Percentiles rank a stretch among this genome's conserved stretches.
Evolutionary conservation across 1,140 invertebrate species (phyloP).

Genomic region (Brachionus plicatilis): DNA sequence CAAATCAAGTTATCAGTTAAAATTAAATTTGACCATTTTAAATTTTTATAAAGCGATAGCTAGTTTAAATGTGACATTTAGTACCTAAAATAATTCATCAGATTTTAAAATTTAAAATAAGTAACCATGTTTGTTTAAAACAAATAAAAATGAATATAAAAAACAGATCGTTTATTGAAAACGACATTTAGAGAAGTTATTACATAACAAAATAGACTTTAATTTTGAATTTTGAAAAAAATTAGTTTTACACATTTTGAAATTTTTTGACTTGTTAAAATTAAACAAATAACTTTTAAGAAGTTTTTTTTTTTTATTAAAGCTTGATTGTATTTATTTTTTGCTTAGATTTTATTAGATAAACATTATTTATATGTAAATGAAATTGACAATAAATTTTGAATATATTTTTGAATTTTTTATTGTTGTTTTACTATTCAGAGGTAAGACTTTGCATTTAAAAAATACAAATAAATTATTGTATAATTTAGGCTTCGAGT

Average conservation of each 20-base stretch:
- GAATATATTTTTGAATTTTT: slow-evolving; percentile 21
- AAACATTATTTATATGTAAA: slow-evolving; percentile 17
- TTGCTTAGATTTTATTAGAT: neutral
- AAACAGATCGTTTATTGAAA: neutral
- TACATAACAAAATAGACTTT: neutral
- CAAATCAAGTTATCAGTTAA: neutral
- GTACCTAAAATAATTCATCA: neutral
- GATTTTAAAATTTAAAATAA: neutral
- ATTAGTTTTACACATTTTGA: neutral
- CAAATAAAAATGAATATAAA: neutral
- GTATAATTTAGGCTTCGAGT: neutral
- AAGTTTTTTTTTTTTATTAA: neutral
- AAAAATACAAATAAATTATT: too few species aligned
- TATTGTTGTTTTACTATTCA: neutral
- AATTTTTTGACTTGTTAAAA: neutral
- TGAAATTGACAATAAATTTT: slow-evolving; percentile 24
- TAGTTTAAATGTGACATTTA: neutral
- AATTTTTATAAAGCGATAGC: too few species aligned
- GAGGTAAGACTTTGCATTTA: neutral
- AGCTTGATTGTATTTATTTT: neutral
- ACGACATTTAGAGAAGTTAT: neutral
- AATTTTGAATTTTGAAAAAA: neutral
- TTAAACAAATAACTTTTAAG: neutral
- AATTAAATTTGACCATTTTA: neutral
- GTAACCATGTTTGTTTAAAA: neutral